phyloP scores from a whole-genome alignment of 2,797 vertebrate genomes.

The Crenichthys baileyi region DNA sequence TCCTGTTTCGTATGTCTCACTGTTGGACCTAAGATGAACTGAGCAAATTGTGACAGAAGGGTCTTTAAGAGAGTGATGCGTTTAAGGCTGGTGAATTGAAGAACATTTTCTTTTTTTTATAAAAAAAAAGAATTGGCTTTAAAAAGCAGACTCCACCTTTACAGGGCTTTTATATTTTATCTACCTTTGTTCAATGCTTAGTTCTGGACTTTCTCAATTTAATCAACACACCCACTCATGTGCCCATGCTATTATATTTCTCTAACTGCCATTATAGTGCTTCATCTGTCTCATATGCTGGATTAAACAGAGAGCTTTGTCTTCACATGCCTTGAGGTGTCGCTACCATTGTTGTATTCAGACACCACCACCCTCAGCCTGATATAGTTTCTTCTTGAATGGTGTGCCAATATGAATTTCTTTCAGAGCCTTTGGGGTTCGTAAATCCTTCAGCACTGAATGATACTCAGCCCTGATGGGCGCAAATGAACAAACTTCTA shows the following conservation, averaged over 20 bases:
- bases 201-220: conserved; percentile 43
- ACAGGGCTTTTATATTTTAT: conserved; percentile 24
- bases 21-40: neutral
- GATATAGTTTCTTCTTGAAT: conserved; percentile 16
- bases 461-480: conserved; percentile 50
- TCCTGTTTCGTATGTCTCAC: too few relatives aligned
- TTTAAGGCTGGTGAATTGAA: neutral
- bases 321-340: conserved; percentile 34
- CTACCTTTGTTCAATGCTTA: conserved; percentile 40
- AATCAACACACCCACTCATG: conserved; percentile 62
- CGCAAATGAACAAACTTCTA: conserved; percentile 41
- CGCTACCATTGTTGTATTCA: conserved; percentile 2
- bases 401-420: conserved; percentile 42
- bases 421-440: conserved; percentile 29
- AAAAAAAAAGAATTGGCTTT: conserved; percentile 11
- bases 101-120: neutral
- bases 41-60: neutral
- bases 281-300: conserved; percentile 29
- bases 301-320: conserved; percentile 37
- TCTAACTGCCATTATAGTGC: conserved; percentile 23
- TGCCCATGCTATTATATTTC: conserved; percentile 34
- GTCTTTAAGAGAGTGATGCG: neutral
- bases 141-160: conserved; percentile 28
- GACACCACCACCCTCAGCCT: conserved; percentile 26
- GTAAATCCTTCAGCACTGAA: conserved; percentile 45